Percentiles rank a stretch among this genome's conserved stretches.
Evolutionary conservation across 2,888 invertebrate species (phyloP).

Genomic region (Xestoiulus laeticollis): DNA sequence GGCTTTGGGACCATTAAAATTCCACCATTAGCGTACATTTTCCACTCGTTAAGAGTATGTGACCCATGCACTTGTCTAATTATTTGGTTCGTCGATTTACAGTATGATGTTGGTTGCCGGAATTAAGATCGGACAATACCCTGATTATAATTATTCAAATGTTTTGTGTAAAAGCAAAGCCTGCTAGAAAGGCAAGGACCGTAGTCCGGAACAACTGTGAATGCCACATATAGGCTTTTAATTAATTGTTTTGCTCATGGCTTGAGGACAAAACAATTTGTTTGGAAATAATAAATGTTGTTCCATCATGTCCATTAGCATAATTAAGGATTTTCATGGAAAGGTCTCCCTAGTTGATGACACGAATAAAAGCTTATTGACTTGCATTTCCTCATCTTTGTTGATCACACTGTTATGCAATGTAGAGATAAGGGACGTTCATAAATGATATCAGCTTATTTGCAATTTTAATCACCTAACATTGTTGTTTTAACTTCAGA

Average conservation of each 20-base stretch:
- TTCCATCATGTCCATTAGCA: not conserved
- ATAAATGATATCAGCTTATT: no score
- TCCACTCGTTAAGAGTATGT: not conserved
- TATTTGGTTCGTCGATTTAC: conserved; percentile 38
- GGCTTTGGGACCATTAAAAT: not conserved
- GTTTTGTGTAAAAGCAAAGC: not conserved
- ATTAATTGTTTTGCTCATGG: conserved; percentile 7
- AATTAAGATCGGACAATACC: not conserved
- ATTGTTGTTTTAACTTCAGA: not conserved
- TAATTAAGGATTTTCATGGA: not conserved
- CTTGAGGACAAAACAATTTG: conserved; percentile 13
- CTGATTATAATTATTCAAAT: conserved; percentile 41
- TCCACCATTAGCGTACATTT: conserved; percentile 39
- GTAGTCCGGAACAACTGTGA: conserved; percentile 12
- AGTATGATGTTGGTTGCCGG: not conserved
- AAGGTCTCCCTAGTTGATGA: not conserved
- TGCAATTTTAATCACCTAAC: not conserved
- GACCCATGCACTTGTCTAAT: conserved; percentile 10
- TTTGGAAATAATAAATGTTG: not conserved
- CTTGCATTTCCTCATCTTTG: not conserved
- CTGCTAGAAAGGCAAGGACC: not conserved
- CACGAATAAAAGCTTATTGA: not conserved
- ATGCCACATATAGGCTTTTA: not conserved
- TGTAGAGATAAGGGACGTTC: not conserved
- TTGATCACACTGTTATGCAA: not conserved